phyloP scores from a whole-genome alignment of 2,888 invertebrate species.

The Sisyra terminalis region DNA sequence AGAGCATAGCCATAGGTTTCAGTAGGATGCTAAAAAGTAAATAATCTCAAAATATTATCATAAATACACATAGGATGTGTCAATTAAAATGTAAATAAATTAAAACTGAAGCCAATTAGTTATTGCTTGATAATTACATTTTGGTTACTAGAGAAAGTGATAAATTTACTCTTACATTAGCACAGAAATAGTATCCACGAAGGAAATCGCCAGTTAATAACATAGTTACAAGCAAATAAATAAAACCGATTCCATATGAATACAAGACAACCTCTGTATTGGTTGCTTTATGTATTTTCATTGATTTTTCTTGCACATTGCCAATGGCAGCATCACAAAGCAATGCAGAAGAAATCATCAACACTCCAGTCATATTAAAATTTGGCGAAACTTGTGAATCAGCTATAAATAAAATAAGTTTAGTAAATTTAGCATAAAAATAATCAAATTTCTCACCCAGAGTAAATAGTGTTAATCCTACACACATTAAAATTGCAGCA shows the following conservation, averaged over 20 bases:
- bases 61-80: too few relatives aligned
- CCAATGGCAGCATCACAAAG: slow-evolving; percentile 92
- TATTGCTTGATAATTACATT: too few relatives aligned
- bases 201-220: slow-evolving; percentile 53
- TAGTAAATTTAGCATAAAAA: too few relatives aligned
- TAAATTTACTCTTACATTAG: slow-evolving; percentile 36
- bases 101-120: not conserved
- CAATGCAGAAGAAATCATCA: slow-evolving; percentile 68
- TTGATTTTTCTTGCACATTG: slow-evolving; percentile 91
- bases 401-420: slow-evolving; percentile 30
- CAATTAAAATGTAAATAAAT: not conserved
- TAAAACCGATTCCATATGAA: slow-evolving; percentile 77
- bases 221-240: slow-evolving; percentile 63
- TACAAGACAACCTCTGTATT: slow-evolving; percentile 88
- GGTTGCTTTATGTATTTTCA: slow-evolving; percentile 66
- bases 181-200: slow-evolving; percentile 60
- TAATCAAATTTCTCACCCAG: slow-evolving; percentile 47
- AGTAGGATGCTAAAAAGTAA: slow-evolving; percentile 41
- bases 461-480: slow-evolving; percentile 82
- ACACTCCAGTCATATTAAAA: slow-evolving; percentile 50
- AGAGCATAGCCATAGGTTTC: slow-evolving; percentile 73
- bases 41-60: slow-evolving; percentile 14
- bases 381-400: slow-evolving; percentile 61
- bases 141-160: too few relatives aligned
- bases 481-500: slow-evolving; percentile 73